Conservation (phyloP, 1,140 invertebrate genomes). For the Eulimnadia texana region DNA sequence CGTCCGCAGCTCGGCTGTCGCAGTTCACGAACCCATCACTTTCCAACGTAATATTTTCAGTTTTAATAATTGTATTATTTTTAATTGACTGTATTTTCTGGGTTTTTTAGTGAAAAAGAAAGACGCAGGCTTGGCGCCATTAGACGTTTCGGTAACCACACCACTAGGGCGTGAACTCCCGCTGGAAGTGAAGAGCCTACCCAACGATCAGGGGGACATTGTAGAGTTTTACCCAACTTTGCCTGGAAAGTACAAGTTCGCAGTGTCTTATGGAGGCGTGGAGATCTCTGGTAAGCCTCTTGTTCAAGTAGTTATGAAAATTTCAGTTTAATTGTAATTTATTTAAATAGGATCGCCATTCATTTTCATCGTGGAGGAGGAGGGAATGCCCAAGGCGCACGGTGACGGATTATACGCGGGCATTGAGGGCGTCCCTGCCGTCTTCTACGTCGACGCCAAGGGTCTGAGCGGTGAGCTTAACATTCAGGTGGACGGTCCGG, state of each 20-base stretch:
- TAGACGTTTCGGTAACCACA: conserved; percentile 75
- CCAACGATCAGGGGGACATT: conserved; percentile 52
- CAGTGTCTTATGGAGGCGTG: conserved; percentile 70
- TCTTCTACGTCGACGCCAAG: conserved; percentile 30
- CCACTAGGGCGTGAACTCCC: conserved; percentile 76
- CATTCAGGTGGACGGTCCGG: conserved; percentile 43
- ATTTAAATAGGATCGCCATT: conserved; percentile 38
- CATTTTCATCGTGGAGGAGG: conserved; percentile 43
- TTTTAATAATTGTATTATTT: conserved; percentile 17
- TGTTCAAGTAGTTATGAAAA: not conserved
- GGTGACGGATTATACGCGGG: conserved; percentile 34
- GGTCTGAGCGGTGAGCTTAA: conserved; percentile 42
- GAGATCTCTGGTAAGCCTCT: conserved; percentile 37
- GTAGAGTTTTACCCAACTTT: conserved; percentile 75
- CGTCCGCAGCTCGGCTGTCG: conserved; percentile 34
- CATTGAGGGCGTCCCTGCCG: conserved; percentile 26
- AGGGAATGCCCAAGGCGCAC: conserved; percentile 42
- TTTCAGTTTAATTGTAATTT: not conserved
- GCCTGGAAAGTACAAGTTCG: conserved; percentile 77
- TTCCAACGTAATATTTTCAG: conserved; percentile 55
- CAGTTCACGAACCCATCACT: conserved; percentile 65
- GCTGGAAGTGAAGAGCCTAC: conserved; percentile 56
- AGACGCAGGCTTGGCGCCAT: conserved; percentile 74
- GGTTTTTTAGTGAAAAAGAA: conserved; percentile 62
- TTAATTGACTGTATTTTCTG: conserved; percentile 14